Base-by-base conservation (phyloP, 2,113 vertebrate species). In the Sakesphorus luctuosus region DNA sequence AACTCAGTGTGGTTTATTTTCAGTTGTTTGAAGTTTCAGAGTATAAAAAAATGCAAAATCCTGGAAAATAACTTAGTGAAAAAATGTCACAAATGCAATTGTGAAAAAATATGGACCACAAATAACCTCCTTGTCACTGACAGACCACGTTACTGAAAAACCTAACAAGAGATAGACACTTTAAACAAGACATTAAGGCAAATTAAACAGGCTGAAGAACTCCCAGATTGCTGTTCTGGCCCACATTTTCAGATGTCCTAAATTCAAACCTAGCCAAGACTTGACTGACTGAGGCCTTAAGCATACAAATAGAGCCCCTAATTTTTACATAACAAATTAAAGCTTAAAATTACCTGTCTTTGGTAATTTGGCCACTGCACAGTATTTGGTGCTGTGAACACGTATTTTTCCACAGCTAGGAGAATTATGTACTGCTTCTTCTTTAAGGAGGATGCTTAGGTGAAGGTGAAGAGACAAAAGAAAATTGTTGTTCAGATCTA, bases 1-100 rank as follows among this genome's bases (percentile, higher is more conserved):
- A 91, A 88, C 28, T 55, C 17, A 43, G 9, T 25, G 21, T 18
- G 14, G 59, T 59, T 94, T 95, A 96, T 95, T 93, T 94, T 92
- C 65, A 81, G 59, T 75, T 69, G 10, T 47, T 87, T 86, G 44
- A 91, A 92, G 59, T 81, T 93, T 94, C 66, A 87, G 18, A 73
- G 85, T 73, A 62, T 59, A 90, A 91, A 76, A 63, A 63, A 82
- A 52, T 44, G 21, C 38, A 88, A 96, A 96, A 75, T 90, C 21
- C 29, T 33, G 5, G 56, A 69, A 49, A 88, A 88, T 46, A 62
- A 31, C 28, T 55, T 82, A 17, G 43, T 56, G 52, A 90, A 95
- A 82, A 90, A 90, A 49, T 36, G 35, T 18, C 72, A 55, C 38
- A 90, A 83, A 93, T 55, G 26, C 35, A 86, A 55, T 40, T 17